Evolutionary conservation across 2,888 invertebrate genomes (phyloP), one percentile per base, ranked within the genome.

Genomic region (Antheraea assamensis): DNA sequence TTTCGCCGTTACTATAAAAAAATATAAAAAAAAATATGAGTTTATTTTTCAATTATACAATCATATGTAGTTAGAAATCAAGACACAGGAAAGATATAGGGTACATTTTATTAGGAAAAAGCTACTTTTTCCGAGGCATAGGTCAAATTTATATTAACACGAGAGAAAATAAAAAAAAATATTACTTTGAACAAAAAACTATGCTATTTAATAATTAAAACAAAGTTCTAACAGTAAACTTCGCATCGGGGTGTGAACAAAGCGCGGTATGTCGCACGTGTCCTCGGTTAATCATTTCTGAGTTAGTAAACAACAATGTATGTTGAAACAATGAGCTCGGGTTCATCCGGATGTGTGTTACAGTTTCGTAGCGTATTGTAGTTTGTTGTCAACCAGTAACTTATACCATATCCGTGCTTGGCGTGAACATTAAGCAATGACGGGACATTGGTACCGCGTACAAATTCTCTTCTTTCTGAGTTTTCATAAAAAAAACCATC

Each of bases 281-380:
- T 10, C 30, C 17, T 30, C 61, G 17, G 30, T 15, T 15, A 64
- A 64, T 27, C 27, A 64, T 30, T 64, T 64, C 61, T 64, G 61
- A 64, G 61, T 27, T 64, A 64, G 61, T 64, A 30, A 64, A 58
- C 58, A 13, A 64, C 61, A 64, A 64, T 64, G 17, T 15, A 64
- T 27, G 15, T 15, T 64, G 61, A 27, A 64, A 64, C 61, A 64
- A 64, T 17, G 61, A 15, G 15, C 17, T 30, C 30, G 27, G 17
- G 61, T 64, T 27, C 61, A 64, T 64, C 61, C 61, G 61, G 61
- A 64, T 64, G 30, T 61, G 61, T 64, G 15, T 19, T 17, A 61
- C 17, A 10, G 27, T 64, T 64, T 64, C 30, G 17, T 64, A 64
- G 27, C 27, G 61, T 30, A 30, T 64, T 64, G 15, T 27, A 64